Base-by-base conservation (phyloP, 1,140 invertebrate species). In the Drosophila kohkoa region DNA sequence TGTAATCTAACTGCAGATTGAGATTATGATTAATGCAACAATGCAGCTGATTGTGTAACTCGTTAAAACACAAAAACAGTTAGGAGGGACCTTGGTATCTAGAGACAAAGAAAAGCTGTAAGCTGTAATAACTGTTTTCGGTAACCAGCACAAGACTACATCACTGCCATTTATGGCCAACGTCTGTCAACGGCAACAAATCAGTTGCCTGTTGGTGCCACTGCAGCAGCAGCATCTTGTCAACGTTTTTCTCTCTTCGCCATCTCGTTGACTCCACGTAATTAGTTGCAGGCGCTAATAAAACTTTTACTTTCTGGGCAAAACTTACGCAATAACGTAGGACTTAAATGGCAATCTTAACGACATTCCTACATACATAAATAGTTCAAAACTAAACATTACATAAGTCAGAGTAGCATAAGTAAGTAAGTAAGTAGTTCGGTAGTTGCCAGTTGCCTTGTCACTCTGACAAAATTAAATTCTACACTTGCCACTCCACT, bases 141-240 rank as follows among this genome's bases (percentile, higher is more conserved):
- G 41, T 5, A 55, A 43, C 41, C 57, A 45, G n/a, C 35, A 16
- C 7, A 8, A 55, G 13, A 10, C 75, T 30, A 16, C 54, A 57
- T 41, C 7, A 41, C 32, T 57, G 11, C 75, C 77, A 68, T 78
- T 69, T 78, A 79, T 74, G 75, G 70, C 49, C 35, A 62, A 67
- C 52, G 32, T 11, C 52, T 79, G 74, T 77, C 69, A 74, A 49
- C 63, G 28, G 67, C 67, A 65, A 55, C 67, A 65, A 55, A 46
- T 65, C 63, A 65, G 38, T 46, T 3, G 41, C 38, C 16, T 46
- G 51, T 64, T 59, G 57, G 5, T 13, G n/a, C 3, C 25, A 46
- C 62, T 49, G 62, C 35, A 60, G 46, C 35, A 60, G 46, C 67
- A 45, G 46, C 67, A 45, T 60, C 67, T 70, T 60, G 67, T 30